phyloP scores from a whole-genome alignment of 2,113 vertebrate species.

The Ageneiosus marmoratus region DNA sequence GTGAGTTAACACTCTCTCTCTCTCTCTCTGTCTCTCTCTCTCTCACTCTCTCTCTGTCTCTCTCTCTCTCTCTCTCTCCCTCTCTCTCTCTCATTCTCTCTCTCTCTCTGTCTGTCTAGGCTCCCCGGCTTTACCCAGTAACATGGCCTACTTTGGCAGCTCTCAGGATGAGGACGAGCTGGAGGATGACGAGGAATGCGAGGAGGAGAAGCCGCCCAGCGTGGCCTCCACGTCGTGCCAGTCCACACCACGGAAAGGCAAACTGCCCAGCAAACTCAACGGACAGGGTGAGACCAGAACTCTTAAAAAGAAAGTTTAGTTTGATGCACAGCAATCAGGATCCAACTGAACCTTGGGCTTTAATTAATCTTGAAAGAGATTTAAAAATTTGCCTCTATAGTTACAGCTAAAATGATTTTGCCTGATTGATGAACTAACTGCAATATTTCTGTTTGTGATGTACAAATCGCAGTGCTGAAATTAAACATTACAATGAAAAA shows the following conservation, averaged over 20 bases:
- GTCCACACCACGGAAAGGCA: conserved; percentile 95
- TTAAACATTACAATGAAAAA: too few species aligned
- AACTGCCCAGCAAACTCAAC: conserved; percentile 82
- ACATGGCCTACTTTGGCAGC: conserved; percentile 96
- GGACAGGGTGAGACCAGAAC: conserved; percentile 83
- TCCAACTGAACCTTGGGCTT: background rate
- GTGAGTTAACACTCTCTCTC: background rate
- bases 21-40: background rate
- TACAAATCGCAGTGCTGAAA: background rate
- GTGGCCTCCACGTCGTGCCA: conserved; percentile 90
- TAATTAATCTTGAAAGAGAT: background rate
- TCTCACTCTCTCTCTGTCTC: conserved; percentile 19
- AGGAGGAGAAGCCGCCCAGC: conserved; percentile 80
- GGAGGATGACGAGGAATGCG: conserved; percentile 84
- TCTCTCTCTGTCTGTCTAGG: conserved; percentile 67
- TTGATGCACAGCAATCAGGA: background rate
- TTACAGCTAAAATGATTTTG: background rate
- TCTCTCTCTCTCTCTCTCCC: conserved; percentile 65
- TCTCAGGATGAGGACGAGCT: conserved; percentile 96
- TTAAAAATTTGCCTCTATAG: background rate
- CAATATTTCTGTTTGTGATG: background rate
- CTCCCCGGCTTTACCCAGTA: conserved; percentile 92
- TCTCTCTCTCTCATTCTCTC: conserved; percentile 17
- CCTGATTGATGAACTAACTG: too few species aligned
- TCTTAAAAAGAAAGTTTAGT: background rate